These are phyloP conservation scores for Amblyteles armatorius DNA, from an alignment of 2,888 invertebrate genomes.

Conservation along the genomic window DNA sequence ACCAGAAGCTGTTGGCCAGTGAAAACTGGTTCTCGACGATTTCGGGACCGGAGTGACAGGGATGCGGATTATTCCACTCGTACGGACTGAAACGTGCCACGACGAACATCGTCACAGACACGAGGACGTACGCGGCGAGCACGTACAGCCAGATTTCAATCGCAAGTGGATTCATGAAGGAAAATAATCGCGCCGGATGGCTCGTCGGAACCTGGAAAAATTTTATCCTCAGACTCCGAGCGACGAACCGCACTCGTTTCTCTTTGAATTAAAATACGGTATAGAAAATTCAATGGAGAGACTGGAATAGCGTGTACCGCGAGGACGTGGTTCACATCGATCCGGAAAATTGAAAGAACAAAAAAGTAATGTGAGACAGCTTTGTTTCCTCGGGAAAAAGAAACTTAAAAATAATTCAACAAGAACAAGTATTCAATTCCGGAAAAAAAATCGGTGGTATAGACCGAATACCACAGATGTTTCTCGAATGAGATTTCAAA, in stretches of 20 bases:
- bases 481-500: too few relatives aligned
- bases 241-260: background rate
- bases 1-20: constrained; percentile 94
- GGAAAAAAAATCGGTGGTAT: too few relatives aligned
- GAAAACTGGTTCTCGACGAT: constrained; percentile 92
- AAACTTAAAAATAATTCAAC: too few relatives aligned
- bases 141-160: constrained; percentile 95
- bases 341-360: too few relatives aligned
- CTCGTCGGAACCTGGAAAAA: constrained; percentile 88
- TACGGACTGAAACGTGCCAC: constrained; percentile 93
- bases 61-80: constrained; percentile 87
- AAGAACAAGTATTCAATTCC: too few relatives aligned
- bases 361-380: too few relatives aligned
- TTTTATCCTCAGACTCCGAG: background rate
- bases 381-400: too few relatives aligned
- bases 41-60: constrained; percentile 87
- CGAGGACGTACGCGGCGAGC: constrained; percentile 91
- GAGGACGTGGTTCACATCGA: too few relatives aligned
- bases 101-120: constrained; percentile 92
- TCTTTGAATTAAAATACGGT: background rate
- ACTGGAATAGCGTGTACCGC: too few relatives aligned
- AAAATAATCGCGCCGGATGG: constrained; percentile 90
- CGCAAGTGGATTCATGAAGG: constrained; percentile 95
- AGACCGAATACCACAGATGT: too few relatives aligned
- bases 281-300: background rate